Base-by-base conservation (phyloP, 2,888 invertebrate genomes). In the Heteropelma amictum region DNA sequence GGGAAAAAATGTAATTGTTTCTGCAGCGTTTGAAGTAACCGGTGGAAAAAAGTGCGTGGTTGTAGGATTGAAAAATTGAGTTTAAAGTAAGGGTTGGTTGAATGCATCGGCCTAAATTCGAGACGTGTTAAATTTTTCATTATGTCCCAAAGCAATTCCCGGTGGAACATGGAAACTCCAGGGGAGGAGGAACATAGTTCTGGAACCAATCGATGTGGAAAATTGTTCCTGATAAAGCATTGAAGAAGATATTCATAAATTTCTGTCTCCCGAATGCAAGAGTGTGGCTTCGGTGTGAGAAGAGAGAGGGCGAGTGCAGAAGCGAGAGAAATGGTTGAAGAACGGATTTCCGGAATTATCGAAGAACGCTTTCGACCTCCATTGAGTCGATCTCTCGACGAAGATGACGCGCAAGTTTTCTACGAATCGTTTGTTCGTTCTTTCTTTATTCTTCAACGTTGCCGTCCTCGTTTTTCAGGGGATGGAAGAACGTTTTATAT, bases 301-400 rank as follows among this genome's bases (percentile, higher is more conserved):
- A 2, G 28, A 54, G 28, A 17, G n/a, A 7, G 26, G n/a, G 21
- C 10, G 3, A 26, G 40, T 40, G 35, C 19, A 19, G 17, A 30
- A 28, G 19, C 0, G 12, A 17, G 21, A 21, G 28, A 30, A 40
- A 8, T 12, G 56, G 19, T 45, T 14, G 58, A 28, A 35, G 26
- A 53, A 45, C 53, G 70, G 70, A 74, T 70, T 65, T 74, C 64
- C 69, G 53, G 58, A 70, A 74, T 74, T 74, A 74, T 70, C 74
- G 69, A 64, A 30, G 30, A 69, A 64, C 51, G 28, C 58, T 51
- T 47, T 56, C 14, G 60, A 53, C 30, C 45, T 56, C 45, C 65
- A 67, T 67, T 67, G 65, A 67, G 54, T 42, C 42, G 45, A 65
- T 58, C 53, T 40, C 47, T 30, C 28, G 51, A 33, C 12, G 30